A percentile compares a stretch with the other conserved stretches of the same genome.
Conservation (phyloP, 2,113 vertebrate genomes). For the Choloepus hoffmanni region DNA sequence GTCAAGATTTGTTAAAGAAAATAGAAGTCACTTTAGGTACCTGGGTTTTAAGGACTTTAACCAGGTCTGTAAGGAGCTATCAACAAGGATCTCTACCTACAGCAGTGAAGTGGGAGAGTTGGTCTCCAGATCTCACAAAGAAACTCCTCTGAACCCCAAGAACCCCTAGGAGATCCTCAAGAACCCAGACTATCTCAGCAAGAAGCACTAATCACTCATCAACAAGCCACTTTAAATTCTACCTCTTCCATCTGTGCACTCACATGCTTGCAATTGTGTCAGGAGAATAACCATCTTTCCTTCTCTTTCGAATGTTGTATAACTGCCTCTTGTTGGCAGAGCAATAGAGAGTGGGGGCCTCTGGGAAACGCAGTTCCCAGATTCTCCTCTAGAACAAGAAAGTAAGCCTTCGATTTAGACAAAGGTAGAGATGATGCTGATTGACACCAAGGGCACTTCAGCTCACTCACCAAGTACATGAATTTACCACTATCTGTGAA, state of each 20-base stretch:
- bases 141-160: accelerated
- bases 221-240: neutral
- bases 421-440: neutral
- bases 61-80: neutral
- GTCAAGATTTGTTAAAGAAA: neutral
- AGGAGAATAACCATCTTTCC: neutral
- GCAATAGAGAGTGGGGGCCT: neutral
- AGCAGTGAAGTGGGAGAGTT: accelerated
- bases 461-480: accelerated
- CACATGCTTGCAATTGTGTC: neutral
- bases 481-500: neutral
- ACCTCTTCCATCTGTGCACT: accelerated
- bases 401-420: neutral
- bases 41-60: neutral
- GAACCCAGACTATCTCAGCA: neutral
- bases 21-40: neutral
- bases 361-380: neutral
- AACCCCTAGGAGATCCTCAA: accelerated
- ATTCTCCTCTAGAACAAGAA: neutral
- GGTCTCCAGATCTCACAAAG: neutral
- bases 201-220: accelerated
- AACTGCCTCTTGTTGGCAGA: neutral
- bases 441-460: neutral
- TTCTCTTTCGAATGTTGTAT: neutral
- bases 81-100: neutral